Evolutionary conservation across 2,113 vertebrate species (phyloP).

Genomic region (Myotis lucifugus): DNA sequence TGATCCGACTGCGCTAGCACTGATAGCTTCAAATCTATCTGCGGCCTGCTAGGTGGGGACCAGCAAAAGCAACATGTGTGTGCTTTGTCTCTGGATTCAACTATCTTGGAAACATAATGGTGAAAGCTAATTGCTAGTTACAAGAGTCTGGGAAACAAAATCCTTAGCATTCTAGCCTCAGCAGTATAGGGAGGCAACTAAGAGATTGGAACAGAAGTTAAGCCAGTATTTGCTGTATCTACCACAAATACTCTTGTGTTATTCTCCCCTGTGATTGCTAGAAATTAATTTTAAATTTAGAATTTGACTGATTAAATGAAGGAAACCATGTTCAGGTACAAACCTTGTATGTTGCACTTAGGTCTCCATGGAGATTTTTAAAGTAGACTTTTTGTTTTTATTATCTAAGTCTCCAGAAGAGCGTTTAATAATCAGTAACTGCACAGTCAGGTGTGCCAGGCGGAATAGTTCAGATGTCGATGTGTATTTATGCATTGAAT

Average conservation of each 20-base stretch:
- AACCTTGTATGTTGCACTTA: background rate
- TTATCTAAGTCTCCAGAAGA: background rate
- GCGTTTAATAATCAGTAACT: background rate
- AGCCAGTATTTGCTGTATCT: background rate
- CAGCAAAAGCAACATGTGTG: background rate
- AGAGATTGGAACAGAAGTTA: background rate
- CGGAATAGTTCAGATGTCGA: background rate
- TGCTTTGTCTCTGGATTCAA: background rate
- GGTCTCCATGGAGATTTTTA: background rate
- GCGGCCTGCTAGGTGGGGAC: background rate
- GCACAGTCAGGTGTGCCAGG: background rate
- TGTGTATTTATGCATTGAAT: background rate
- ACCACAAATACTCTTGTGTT: background rate
- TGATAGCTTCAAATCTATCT: background rate
- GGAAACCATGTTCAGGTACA: background rate
- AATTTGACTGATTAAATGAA: background rate
- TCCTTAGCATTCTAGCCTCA: background rate
- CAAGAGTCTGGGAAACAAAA: background rate
- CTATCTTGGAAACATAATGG: background rate
- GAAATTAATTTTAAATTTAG: slow-evolving; percentile 29
- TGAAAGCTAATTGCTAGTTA: background rate
- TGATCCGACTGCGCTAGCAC: background rate
- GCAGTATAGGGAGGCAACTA: background rate
- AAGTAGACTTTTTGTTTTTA: background rate
- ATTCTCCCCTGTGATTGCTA: background rate